Base-by-base conservation (phyloP, 2,113 vertebrate species). In the Semicossyphus pulcher region DNA sequence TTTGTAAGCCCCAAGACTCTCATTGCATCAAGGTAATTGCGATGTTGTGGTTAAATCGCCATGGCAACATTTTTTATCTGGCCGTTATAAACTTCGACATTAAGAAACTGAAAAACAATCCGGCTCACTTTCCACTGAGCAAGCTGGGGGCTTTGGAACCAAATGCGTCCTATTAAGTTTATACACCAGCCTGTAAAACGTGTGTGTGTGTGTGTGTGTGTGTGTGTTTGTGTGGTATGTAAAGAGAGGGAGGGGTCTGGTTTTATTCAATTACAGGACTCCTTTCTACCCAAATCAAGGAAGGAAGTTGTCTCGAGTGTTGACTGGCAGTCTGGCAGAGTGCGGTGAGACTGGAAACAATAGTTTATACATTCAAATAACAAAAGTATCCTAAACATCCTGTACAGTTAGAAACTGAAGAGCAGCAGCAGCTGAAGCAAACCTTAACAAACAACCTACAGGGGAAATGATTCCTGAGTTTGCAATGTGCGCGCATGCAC, bases 51-150 rank as follows among this genome's bases (percentile, higher is more conserved):
- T 90, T 88, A 86, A 81, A 85, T 92, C 83, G 32, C 88, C 87
- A 87, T 87, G 72, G 91, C 34, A 90, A 91, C 85, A 58, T 75
- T 85, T 86, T 85, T 81, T 76, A 87, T 83, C 89, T 85, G 68
- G 81, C 74, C 59, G 67, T 88, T 86, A 87, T 89, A 91, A 89
- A 89, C 76, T 78, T 79, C 71, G 45, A 78, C 77, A 86, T 90
- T 89, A 90, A 90, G 85, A 90, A 80, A 80, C 88, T 81, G 84
- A 89, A 92, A 89, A 92, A 91, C 89, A 91, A 89, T 82, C 74
- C 74, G 56, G 65, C 77, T 88, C 67, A 85, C 81, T 90, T 89
- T 90, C 90, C 90, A 88, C 85, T 86, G 76, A 88, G 84, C 58
- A 66, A 76, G 83, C 80, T 85, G 86, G 83, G 83, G 86, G 81